Percentiles rank a stretch among this genome's conserved stretches.
These are phyloP conservation scores for Drosophila borborema DNA, from an alignment of 2,888 invertebrate species.

Conservation along the genomic window DNA sequence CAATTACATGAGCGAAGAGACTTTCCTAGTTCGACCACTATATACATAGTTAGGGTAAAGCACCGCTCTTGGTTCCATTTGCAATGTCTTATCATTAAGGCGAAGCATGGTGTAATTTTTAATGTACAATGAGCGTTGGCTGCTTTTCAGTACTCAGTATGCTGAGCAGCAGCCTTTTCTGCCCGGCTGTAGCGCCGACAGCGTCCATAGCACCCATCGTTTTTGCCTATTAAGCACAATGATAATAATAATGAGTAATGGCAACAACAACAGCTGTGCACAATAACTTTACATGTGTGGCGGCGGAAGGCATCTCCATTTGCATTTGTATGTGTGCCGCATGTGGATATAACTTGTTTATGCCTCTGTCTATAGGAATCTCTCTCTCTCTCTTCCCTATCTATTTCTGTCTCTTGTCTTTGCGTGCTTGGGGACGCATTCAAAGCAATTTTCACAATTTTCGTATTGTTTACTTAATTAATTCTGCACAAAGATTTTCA, in stretches of 20 bases:
- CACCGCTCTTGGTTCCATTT: neutral
- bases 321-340: neutral
- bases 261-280: slow-evolving; percentile 66
- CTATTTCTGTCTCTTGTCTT: neutral
- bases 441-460: slow-evolving; percentile 79
- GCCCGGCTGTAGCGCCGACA: neutral
- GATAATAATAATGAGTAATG: slow-evolving; percentile 77
- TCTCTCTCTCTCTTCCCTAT: neutral
- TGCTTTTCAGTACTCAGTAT: slow-evolving; percentile 12
- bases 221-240: slow-evolving; percentile 71
- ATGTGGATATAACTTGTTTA: slow-evolving; percentile 5
- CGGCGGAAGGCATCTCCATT: slow-evolving; percentile 5
- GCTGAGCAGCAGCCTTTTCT: neutral
- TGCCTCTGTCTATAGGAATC: neutral
- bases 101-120: slow-evolving; percentile 67
- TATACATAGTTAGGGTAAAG: neutral
- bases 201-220: slow-evolving; percentile 13
- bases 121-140: slow-evolving; percentile 47
- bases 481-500: slow-evolving; percentile 78
- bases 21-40: neutral
- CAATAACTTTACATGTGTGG: slow-evolving; percentile 62
- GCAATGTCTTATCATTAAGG: slow-evolving; percentile 60
- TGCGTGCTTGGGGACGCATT: slow-evolving; percentile 72
- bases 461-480: slow-evolving; percentile 79
- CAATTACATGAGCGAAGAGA: too few relatives aligned